Conservation (phyloP, 2,888 invertebrate genomes). For the Sussaba pulchella region DNA sequence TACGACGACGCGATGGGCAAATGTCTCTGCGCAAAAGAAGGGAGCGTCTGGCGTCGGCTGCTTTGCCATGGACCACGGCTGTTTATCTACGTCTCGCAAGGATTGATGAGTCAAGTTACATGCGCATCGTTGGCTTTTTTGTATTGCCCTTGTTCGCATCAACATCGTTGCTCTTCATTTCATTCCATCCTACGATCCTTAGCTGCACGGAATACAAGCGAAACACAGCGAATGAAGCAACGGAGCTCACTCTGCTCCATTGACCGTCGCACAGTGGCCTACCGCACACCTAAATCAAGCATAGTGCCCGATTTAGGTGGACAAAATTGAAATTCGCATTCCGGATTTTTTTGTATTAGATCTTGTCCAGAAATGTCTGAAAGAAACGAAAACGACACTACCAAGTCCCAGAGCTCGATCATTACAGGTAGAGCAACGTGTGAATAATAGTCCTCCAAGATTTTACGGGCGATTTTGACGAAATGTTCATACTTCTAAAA, state of each 20-base stretch:
- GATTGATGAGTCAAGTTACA: constrained; percentile 80
- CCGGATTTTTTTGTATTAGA: no score
- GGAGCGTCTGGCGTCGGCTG: constrained; percentile 78
- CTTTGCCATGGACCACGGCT: constrained; percentile 80
- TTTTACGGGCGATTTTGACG: no score
- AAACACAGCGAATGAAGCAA: neutral
- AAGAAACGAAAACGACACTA: no score
- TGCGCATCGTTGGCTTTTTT: constrained; percentile 65
- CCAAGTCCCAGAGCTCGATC: no score
- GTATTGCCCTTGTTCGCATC: constrained; percentile 58
- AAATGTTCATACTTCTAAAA: no score
- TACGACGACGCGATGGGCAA: constrained; percentile 67
- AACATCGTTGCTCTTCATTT: neutral
- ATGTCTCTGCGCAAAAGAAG: constrained; percentile 50
- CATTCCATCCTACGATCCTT: constrained; percentile 37
- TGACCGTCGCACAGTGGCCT: no score
- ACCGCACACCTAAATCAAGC: no score
- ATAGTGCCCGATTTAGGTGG: no score
- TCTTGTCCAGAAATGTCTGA: no score
- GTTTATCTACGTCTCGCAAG: constrained; percentile 82
- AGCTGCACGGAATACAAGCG: neutral
- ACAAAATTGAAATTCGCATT: no score
- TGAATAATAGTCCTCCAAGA: no score
- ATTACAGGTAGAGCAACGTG: no score
- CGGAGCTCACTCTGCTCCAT: constrained; percentile 51